phyloP scores from a whole-genome alignment of 2,888 invertebrate genomes.

The Smittia aterrima region DNA sequence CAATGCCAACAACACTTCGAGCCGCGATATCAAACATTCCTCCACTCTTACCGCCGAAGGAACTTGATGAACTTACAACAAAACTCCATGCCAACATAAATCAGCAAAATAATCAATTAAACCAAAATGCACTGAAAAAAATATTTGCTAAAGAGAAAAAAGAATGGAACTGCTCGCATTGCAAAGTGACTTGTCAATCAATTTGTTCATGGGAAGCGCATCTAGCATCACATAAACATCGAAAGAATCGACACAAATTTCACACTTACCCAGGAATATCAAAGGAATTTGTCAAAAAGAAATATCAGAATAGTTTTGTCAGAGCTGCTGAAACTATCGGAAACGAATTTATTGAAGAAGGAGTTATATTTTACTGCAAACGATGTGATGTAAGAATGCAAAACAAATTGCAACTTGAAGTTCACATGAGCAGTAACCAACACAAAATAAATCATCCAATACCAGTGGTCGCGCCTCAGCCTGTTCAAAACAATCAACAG shows the following conservation, averaged over 20 bases:
- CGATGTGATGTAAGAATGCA: constrained; percentile 28
- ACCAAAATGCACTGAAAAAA: constrained; percentile 21
- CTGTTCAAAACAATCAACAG: constrained; percentile 11
- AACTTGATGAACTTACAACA: not conserved
- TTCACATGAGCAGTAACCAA: constrained; percentile 29
- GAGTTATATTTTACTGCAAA: constrained; percentile 18
- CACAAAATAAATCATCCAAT: constrained; percentile 39
- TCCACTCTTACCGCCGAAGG: constrained; percentile 1
- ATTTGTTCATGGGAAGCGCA: constrained; percentile 27
- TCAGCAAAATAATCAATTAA: not conserved
- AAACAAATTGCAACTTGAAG: constrained; percentile 32
- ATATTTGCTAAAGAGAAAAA: constrained; percentile 17
- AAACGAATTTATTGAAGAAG: constrained; percentile 34
- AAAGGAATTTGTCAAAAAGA: constrained; percentile 30
- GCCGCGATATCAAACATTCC: not conserved
- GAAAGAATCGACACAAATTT: constrained; percentile 33
- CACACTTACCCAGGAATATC: constrained; percentile 35
- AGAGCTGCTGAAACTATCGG: constrained; percentile 22
- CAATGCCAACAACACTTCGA: not conserved
- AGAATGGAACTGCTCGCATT: constrained; percentile 23
- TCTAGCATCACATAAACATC: constrained; percentile 22
- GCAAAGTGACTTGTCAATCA: constrained; percentile 25
- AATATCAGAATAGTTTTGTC: constrained; percentile 38
- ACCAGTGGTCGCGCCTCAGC: not conserved
- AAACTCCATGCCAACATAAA: constrained; percentile 1